Percentiles rank a stretch among this genome's conserved stretches.
Conservation (phyloP, 1,140 invertebrate species). For the Drosophila dunni region DNA sequence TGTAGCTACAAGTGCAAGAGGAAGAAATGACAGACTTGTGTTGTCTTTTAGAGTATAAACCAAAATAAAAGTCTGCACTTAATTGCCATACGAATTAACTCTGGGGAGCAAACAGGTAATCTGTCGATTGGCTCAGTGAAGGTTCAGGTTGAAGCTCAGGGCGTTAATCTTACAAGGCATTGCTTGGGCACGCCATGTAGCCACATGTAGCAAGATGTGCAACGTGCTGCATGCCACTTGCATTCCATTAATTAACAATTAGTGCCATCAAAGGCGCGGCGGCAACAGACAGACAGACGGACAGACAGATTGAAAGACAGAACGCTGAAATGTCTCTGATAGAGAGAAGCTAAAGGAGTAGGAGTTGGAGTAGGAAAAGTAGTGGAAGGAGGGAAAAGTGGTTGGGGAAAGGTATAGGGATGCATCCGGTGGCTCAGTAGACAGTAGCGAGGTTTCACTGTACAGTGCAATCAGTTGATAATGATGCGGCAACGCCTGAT, state of each 20-base stretch:
- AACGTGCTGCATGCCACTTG: slow-evolving; percentile 51
- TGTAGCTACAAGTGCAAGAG: slow-evolving; percentile 7
- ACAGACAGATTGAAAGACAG: not conserved
- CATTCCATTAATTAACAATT: slow-evolving; percentile 81
- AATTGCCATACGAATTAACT: slow-evolving; percentile 27
- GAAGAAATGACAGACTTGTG: slow-evolving; percentile 1
- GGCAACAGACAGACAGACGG: not conserved
- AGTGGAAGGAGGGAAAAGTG: not conserved
- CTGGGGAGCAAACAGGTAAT: slow-evolving; percentile 4
- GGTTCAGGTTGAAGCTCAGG: slow-evolving; percentile 5
- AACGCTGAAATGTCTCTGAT: slow-evolving; percentile 9
- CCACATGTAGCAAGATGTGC: slow-evolving; percentile 20
- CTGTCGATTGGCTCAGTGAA: not conserved
- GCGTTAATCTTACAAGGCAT: slow-evolving; percentile 45
- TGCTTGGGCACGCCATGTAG: slow-evolving; percentile 53
- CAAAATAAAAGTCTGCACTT: slow-evolving; percentile 20
- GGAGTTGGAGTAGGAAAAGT: no score
- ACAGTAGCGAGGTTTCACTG: slow-evolving; percentile 49
- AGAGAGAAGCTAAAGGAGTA: not conserved
- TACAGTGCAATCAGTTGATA: slow-evolving; percentile 61
- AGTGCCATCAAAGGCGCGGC: slow-evolving; percentile 65
- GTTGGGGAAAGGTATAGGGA: not conserved
- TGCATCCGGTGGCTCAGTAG: slow-evolving; percentile 65
- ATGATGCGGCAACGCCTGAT: slow-evolving; percentile 71
- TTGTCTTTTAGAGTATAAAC: slow-evolving; percentile 1